Evolutionary conservation across 2,888 invertebrate genomes (phyloP), one percentile per base, ranked within the genome.

Genomic region (Sesia bembeciformis): DNA sequence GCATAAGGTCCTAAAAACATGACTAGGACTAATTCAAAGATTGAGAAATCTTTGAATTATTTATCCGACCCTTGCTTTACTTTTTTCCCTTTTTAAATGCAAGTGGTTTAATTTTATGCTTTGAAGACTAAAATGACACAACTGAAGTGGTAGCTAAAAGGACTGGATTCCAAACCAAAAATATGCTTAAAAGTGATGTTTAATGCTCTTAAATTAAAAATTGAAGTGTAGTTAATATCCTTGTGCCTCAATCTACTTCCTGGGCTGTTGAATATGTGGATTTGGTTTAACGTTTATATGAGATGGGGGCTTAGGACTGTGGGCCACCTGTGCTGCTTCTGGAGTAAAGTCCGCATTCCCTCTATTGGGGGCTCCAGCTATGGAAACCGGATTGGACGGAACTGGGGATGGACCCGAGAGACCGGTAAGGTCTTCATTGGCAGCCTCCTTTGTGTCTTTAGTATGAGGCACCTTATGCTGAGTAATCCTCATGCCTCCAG

Each of bases 401-500:
- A 96, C 95, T 49, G 93, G 93, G 7, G 91, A 91, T 0, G 93
- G 93, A 40, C 95, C 93, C 54, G 94, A 93, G 0, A 95, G 90
- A 49, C 94, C 94, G 0, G 94, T 94, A 58, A 93, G 91, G 70
- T 94, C 94, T 73, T 94, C 94, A 53, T 92, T 91, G 3, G 91
- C 81, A 5, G 91, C 67, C 65, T 92, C 92, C 74, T 92, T 94
- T 7, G 88, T 89, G 54, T 93, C 93, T 63, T 93, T 93, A 49
- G 92, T 83, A 64, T 93, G 93, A 4, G 93, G 91, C 1, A 91
- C 83, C 81, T 97, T 97, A 74, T 97, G 95, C 72, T 97, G 97
- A 7, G 95, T 96, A 70, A 97, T 96, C 64, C 97, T 91, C 96
- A 96, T 97, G 3, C 97, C 96, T 53, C 97, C 97, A 56, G 96